Percentiles rank a stretch among this genome's conserved stretches.
phyloP scores from a whole-genome alignment of 2,797 vertebrate species.

The Chelon auratus region DNA sequence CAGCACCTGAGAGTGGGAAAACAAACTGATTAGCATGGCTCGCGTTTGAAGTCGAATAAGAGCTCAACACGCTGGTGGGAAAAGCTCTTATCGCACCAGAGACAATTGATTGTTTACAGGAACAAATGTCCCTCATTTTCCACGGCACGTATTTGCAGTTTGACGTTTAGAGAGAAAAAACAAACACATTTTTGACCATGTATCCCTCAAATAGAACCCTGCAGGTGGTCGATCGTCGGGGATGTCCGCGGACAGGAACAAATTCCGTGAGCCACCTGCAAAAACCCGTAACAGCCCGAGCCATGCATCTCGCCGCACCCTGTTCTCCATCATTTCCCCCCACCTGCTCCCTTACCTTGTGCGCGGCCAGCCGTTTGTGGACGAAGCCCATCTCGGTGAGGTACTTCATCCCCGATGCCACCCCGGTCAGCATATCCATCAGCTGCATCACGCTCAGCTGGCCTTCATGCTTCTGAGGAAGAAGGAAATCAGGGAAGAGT shows the following conservation, averaged over 20 bases:
- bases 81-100: constrained; percentile 17
- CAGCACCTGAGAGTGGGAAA: constrained; percentile 80
- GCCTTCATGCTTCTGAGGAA: constrained; percentile 90
- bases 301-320: constrained; percentile 22
- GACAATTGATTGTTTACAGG: constrained; percentile 47
- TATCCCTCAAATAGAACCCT: constrained; percentile 37
- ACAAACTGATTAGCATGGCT: constrained; percentile 29
- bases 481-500: neutral
- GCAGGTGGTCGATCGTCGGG: constrained; percentile 25
- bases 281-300: constrained; percentile 6
- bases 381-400: constrained; percentile 96
- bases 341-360: constrained; percentile 80
- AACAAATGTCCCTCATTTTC: constrained; percentile 41
- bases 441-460: constrained; percentile 90
- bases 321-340: constrained; percentile 26
- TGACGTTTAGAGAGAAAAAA: constrained; percentile 21
- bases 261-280: constrained; percentile 25
- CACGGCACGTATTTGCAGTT: constrained; percentile 7
- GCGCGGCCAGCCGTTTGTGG: constrained; percentile 93
- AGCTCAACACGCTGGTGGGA: constrained; percentile 1
- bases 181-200: neutral
- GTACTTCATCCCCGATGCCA: constrained; percentile 96
- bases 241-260: constrained; percentile 29
- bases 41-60: constrained; percentile 14
- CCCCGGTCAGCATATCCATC: constrained; percentile 89